Conservation (phyloP, 2,797 vertebrate species). For the Neostethus bicornis region DNA sequence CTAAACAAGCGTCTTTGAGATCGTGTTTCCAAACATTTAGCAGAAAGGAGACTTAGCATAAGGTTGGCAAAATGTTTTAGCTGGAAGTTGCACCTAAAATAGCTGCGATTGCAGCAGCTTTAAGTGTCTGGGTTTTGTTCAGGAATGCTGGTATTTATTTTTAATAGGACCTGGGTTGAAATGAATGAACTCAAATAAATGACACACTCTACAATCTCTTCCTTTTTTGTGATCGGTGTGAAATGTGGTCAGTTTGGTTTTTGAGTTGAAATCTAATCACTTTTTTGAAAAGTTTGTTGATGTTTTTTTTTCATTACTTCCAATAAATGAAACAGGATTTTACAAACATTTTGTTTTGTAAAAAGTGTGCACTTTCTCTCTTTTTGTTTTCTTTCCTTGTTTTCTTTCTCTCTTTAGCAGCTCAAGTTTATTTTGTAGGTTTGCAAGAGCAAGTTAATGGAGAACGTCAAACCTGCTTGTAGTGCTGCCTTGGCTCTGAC, state of each 20-base stretch:
- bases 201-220: neutral
- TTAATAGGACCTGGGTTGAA: constrained; percentile 4
- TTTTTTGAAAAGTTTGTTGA: neutral
- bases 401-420: constrained; percentile 21
- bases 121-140: constrained; percentile 6
- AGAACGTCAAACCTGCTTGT: constrained; percentile 70
- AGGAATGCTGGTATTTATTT: constrained; percentile 1
- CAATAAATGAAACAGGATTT: constrained; percentile 8
- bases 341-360: neutral
- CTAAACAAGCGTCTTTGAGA: constrained; percentile 31
- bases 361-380: neutral
- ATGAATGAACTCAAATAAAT: neutral
- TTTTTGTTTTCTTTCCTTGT: neutral
- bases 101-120: constrained; percentile 26
- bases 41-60: constrained; percentile 20
- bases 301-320: constrained; percentile 4
- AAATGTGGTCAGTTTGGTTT: constrained; percentile 5
- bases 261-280: neutral
- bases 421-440: constrained; percentile 56
- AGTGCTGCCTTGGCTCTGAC: constrained; percentile 69
- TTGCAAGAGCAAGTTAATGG: constrained; percentile 70
- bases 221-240: neutral
- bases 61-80: constrained; percentile 28
- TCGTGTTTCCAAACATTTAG: constrained; percentile 53
- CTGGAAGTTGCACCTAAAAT: constrained; percentile 22